Evolutionary conservation across 2,113 vertebrate species (phyloP), one percentile per base, ranked within the genome.

Genomic region (Hypomesus transpacificus): DNA sequence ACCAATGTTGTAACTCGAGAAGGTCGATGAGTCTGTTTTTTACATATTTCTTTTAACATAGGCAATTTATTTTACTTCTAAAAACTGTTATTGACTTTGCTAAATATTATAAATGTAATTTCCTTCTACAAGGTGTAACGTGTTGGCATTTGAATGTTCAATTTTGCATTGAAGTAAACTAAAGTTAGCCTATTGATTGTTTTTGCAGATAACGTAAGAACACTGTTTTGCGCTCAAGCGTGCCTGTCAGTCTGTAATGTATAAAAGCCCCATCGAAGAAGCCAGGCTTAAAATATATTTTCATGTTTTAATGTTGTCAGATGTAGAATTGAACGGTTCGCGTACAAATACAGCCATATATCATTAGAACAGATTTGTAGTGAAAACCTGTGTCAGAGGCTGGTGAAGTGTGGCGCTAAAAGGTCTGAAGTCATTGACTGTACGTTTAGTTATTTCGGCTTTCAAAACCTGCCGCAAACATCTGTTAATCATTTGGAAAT

Each of bases 401-500:
- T 74, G 52, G 14, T 54, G 56, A 77, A 74, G 46, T 78, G 64
- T 11, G 17, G 34, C 51, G 46, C 22, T 83, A 75, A 80, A 77
- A 76, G 60, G 68, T 74, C 73, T 82, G 71, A 71, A 34, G 57
- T 78, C 68, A 71, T 61, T 53, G 67, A 76, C 75, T 73, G 75
- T 74, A 60, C 63, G 50, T 77, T 24, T 78, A 73, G 66, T 77
- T 76, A 82, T 84, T 76, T 63, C 68, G 63, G 70, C 75, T 52
- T 80, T 84, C 31, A 67, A 80, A 89, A 79, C 34, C 73, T 80
- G 78, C 84, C 72, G 71, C 80, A 81, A 77, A 87, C 91, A 91
- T 92, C 88, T 91, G 90, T 79, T 83, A 86, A 89, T 90, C 56
- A 88, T 90, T 90, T 89, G 0, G 57, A 90, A 86, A 87, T 80